Base-by-base conservation (phyloP, 92 coral and sea anemone species). In the Actinostola sp. region DNA sequence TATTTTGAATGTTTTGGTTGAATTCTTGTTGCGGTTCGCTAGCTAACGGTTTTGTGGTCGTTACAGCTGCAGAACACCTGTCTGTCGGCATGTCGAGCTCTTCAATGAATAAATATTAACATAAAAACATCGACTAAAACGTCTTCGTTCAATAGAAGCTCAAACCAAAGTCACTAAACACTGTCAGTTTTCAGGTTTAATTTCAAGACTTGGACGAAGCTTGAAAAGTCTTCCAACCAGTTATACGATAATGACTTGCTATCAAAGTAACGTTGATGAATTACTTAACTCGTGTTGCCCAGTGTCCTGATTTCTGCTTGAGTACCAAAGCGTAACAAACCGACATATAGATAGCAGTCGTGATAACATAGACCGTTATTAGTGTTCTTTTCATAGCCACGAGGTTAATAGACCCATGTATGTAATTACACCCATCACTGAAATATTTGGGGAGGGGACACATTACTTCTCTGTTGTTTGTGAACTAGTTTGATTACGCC, bases 281-380 rank as follows among this genome's bases (percentile, higher is more conserved):
- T n/a, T n/a, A n/a, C n/a, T n/a, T n/a, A 42, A 64, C 70, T 64
- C 70, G 74, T 50, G 74, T 21, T 68, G 33, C 20, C 32, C 35
- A 52, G 27, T 68, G 30, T 21, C 57, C 17, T 34, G 61, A 52
- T 68, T 68, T 68, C 74, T 68, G 74, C 74, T 30, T 68, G 74
- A 68, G 61, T 52, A 19, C 62, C 62, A 51, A 51, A 19, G 74
- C 74, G 74, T 14, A 50, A 50, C 74, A 15, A 21, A 31, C 10
- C 56, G 27, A 33, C 46, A 15, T 30, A 51, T 27, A 57, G 63
- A 57, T 57, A 27, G 61, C 32, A 27, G 36, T 27, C 4, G 3
- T 1, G 63, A 57, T 39, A 62, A 62, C 41, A 62, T 35, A 0
- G 31, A 11, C 50, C 46, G 46, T 62, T 35, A 12, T 62, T 17